A percentile compares a stretch with the other conserved stretches of the same genome.
Evolutionary conservation across 2,113 vertebrate species (phyloP).

Genomic region (Upupa epops): DNA sequence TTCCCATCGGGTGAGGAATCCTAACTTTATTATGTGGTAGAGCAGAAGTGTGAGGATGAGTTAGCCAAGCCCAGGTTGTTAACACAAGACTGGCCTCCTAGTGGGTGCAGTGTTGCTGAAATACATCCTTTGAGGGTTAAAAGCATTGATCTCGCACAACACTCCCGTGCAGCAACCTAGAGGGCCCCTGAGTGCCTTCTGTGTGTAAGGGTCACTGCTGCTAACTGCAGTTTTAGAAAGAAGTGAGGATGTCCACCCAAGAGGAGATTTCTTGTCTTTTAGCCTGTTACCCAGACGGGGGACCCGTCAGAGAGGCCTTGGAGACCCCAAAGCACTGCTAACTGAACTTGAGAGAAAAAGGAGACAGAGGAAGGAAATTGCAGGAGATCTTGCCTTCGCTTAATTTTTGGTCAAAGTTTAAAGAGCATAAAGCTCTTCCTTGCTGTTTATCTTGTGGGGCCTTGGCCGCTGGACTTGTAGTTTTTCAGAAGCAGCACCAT

Average conservation of each 20-base stretch:
- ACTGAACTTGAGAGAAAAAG: background rate
- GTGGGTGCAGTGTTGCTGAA: background rate
- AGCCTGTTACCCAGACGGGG: background rate
- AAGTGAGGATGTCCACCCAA: background rate
- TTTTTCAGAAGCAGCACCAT: background rate
- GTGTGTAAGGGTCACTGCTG: background rate
- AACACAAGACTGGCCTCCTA: background rate
- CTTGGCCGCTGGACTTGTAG: background rate
- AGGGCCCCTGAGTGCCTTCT: background rate
- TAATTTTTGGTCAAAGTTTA: background rate
- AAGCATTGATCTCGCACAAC: background rate
- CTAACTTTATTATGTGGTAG: accelerated
- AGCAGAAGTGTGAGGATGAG: background rate
- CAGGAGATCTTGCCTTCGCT: background rate
- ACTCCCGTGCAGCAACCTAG: background rate
- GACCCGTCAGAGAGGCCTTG: background rate
- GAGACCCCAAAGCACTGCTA: background rate
- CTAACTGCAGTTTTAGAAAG: background rate
- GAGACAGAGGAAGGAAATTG: background rate
- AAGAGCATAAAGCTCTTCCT: background rate
- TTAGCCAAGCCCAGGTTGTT: background rate
- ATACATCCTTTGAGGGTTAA: background rate
- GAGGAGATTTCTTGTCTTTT: background rate
- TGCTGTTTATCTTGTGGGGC: background rate
- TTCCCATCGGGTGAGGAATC: background rate